phyloP scores from a whole-genome alignment of 2,113 vertebrate species.

The Calonectris borealis region DNA sequence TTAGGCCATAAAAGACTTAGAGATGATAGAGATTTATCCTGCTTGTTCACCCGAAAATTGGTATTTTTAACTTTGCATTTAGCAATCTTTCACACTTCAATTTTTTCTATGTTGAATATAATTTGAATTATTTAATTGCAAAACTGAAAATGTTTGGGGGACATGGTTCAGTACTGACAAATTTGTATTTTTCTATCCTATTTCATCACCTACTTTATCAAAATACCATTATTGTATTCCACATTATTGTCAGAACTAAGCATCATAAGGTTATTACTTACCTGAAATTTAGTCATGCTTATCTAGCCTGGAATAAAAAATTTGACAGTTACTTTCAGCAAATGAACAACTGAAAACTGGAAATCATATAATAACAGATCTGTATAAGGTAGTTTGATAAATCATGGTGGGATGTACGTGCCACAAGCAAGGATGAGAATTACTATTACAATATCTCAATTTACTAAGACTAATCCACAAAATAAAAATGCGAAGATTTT shows the following conservation, averaged over 20 bases:
- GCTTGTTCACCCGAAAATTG: background rate
- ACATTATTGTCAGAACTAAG: background rate
- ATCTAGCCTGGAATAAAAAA: background rate
- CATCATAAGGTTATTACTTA: background rate
- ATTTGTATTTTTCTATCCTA: background rate
- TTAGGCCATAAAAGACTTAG: background rate
- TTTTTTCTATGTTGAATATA: background rate
- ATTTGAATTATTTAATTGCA: background rate
- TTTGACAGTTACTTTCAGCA: background rate
- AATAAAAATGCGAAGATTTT: background rate
- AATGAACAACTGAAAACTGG: background rate
- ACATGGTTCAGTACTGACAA: background rate
- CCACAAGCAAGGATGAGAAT: background rate
- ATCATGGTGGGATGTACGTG: background rate
- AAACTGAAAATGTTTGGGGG: background rate
- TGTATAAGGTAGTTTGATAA: background rate
- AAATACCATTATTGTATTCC: background rate
- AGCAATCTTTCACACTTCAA: background rate
- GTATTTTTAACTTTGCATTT: background rate
- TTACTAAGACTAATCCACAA: background rate
- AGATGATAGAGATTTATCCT: background rate
- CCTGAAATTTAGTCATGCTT: background rate
- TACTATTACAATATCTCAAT: background rate
- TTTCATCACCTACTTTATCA: background rate
- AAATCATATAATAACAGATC: background rate